These are phyloP conservation scores for Tribolium freemani DNA, from an alignment of 2,888 invertebrate species.

Conservation along the genomic window DNA sequence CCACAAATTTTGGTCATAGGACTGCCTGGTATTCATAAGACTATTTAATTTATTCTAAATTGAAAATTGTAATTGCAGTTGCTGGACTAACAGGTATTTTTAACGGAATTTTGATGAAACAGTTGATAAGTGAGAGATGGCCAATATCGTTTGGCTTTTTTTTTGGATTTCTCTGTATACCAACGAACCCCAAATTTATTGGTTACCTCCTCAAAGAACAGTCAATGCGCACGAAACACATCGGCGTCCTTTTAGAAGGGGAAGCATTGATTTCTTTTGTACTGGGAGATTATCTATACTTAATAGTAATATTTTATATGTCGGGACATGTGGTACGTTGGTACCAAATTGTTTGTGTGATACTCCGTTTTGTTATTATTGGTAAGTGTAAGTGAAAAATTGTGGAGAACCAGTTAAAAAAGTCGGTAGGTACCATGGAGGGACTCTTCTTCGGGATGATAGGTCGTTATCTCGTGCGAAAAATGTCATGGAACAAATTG, in stretches of 20 bases:
- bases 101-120: background rate
- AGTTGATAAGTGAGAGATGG: background rate
- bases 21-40: background rate
- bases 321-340: background rate
- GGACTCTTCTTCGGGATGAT: background rate
- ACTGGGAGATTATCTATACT: too few relatives aligned
- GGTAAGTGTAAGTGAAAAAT: background rate
- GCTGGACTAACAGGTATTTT: too few relatives aligned
- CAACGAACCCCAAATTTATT: background rate
- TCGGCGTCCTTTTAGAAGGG: background rate
- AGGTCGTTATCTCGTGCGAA: background rate
- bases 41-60: too few relatives aligned
- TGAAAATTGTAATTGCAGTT: too few relatives aligned
- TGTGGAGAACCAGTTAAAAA: background rate
- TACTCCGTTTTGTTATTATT: background rate
- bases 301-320: too few relatives aligned
- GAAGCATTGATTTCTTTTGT: background rate
- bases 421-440: background rate
- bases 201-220: background rate
- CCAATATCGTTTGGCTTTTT: background rate
- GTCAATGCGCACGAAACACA: background rate
- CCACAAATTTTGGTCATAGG: background rate
- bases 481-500: background rate
- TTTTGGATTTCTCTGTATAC: background rate
- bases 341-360: background rate